phyloP scores from a whole-genome alignment of 2,888 invertebrate species.

The Tiliacea citrago region DNA sequence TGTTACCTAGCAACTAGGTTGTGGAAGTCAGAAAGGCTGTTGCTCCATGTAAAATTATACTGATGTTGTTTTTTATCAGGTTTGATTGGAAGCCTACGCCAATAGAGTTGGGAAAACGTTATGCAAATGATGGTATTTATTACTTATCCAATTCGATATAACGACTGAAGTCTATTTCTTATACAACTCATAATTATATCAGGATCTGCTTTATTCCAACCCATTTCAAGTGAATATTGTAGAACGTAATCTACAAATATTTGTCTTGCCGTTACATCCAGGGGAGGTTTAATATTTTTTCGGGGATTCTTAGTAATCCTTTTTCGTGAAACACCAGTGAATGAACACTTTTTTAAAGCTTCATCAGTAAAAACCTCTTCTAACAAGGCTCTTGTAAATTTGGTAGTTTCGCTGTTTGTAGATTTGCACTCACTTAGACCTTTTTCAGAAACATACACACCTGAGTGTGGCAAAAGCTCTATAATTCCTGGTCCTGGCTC shows the following conservation, averaged over 20 bases:
- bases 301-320: not conserved
- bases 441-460: conserved; percentile 32
- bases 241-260: conserved; percentile 13
- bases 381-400: conserved; percentile 21
- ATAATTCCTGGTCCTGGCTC: conserved; percentile 5
- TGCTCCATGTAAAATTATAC: not conserved
- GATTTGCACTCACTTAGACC: conserved; percentile 10
- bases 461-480: conserved; percentile 34
- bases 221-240: conserved; percentile 1
- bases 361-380: conserved; percentile 28
- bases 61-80: not conserved
- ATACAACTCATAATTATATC: not conserved
- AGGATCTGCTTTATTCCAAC: conserved; percentile 8
- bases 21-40: not conserved
- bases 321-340: conserved; percentile 10
- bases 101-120: not conserved
- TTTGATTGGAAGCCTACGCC: not conserved
- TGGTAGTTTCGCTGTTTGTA: not conserved
- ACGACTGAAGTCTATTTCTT: conserved; percentile 15
- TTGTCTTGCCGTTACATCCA: conserved; percentile 26
- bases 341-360: conserved; percentile 26
- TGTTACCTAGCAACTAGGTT: not conserved
- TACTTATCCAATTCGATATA: not conserved
- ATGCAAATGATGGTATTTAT: not conserved
- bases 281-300: not conserved